Evolutionary conservation across 2,797 vertebrate genomes (phyloP).

Genomic region (Glyptemys insculpta): DNA sequence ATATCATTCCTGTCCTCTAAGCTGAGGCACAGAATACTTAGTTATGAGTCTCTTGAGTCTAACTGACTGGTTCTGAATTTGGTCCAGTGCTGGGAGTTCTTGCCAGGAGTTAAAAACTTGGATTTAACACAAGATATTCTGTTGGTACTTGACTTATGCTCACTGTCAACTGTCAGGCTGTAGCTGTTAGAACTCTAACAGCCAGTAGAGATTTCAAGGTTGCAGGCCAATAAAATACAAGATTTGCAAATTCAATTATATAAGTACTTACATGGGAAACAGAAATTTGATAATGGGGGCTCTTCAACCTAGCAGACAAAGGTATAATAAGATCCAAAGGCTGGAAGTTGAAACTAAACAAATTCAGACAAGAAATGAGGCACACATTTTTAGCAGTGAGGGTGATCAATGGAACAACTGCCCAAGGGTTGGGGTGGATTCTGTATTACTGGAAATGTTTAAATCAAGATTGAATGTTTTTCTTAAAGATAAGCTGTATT

Average conservation of each 20-base stretch:
- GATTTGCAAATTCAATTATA: not conserved
- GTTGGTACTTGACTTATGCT: constrained; percentile 13
- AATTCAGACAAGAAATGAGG: not conserved
- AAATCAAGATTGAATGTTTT: not conserved
- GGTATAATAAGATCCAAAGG: not conserved
- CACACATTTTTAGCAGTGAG: not conserved
- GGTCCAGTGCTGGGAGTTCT: not conserved
- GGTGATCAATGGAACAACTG: not conserved
- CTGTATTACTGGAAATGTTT: not conserved
- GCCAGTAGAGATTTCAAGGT: constrained; percentile 14
- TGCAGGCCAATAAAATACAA: not conserved
- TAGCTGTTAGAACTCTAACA: not conserved
- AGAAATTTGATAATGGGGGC: not conserved
- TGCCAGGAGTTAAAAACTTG: not conserved
- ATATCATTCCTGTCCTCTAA: not conserved
- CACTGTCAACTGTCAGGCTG: not conserved
- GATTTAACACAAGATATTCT: not conserved
- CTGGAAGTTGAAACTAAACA: not conserved
- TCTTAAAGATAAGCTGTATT: not conserved
- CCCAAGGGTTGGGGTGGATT: not conserved
- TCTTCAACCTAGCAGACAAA: not conserved
- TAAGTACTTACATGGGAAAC: not conserved
- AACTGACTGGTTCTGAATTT: constrained; percentile 11
- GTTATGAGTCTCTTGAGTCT: constrained; percentile 15
- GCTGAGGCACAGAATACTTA: not conserved